Evolutionary conservation across 2,888 invertebrate genomes (phyloP), one percentile per base, ranked within the genome.

Genomic region (Chymomyza procnemis): DNA sequence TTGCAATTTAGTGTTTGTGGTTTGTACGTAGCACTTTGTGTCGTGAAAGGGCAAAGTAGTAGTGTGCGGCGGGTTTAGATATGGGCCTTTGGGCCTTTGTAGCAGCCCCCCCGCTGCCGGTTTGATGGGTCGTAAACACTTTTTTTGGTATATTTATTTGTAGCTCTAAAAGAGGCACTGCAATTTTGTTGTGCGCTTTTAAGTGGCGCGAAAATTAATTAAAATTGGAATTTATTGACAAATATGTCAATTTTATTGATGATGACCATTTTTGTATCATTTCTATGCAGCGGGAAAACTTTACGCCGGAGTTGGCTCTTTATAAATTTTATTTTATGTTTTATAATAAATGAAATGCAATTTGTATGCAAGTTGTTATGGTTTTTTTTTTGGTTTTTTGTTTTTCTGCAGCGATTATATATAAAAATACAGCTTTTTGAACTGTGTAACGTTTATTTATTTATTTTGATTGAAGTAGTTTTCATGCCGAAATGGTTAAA

Each of bases 201-300:
- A 85, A 80, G 86, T 85, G 80, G 84, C 80, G 86, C 78, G 84
- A 85, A 83, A 80, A 80, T 85, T 80, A 85, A 80, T 85, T 85
- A 83, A 83, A 80, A 80, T 85, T 69, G 71, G 67, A 78, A 83
- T 78, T 75, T 80, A 85, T 80, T 80, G 86, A 80, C 83, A 80
- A 77, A 85, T 82, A 73, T 82, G 77, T 73, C 85, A 80, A 66
- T 71, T 69, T 79, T 59, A 82, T 79, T 81, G 67, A 64, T 81
- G 67, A 64, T 54, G n/a, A 48, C 56, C 41, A 60, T 56, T 48
- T 59, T 46, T 56, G 56, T 34, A 12, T 48, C 34, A 41, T 12
- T 41, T 41, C 34, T 41, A 41, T 41, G 9, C 34, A 41, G 9
- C 12, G 30, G 34, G 54, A 56, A 60, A 57, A 56, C 69, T 69